phyloP scores from a whole-genome alignment of 2,888 invertebrate genomes.

The Sinhomidia bicolor region DNA sequence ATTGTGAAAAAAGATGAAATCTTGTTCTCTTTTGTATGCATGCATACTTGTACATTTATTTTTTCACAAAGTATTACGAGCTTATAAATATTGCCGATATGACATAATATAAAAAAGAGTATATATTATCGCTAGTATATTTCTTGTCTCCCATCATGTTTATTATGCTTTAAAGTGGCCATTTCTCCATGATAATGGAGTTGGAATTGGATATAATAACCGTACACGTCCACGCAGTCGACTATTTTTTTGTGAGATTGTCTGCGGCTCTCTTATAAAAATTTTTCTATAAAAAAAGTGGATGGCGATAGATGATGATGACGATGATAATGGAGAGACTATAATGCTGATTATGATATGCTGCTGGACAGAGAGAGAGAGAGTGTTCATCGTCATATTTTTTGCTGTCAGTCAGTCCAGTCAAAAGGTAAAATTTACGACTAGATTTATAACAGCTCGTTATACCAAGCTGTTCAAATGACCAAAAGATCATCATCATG shows the following conservation, averaged over 20 bases:
- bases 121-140: background rate
- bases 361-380: too few relatives aligned
- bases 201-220: conserved; percentile 61
- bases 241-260: conserved; percentile 29
- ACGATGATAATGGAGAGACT: background rate
- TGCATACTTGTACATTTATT: background rate
- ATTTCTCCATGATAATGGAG: conserved; percentile 59
- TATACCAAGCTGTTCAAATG: conserved; percentile 57
- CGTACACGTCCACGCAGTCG: conserved; percentile 10
- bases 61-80: conserved; percentile 29
- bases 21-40: conserved; percentile 24
- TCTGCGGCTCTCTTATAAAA: background rate
- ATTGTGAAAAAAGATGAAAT: conserved; percentile 4
- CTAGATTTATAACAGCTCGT: conserved; percentile 71
- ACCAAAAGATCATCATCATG: conserved; percentile 65
- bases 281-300: background rate
- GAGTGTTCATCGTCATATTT: conserved; percentile 43
- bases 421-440: conserved; percentile 61
- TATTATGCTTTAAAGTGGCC: conserved; percentile 50
- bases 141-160: conserved; percentile 52
- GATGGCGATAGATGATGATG: background rate
- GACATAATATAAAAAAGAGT: background rate
- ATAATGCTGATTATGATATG: conserved; percentile 11
- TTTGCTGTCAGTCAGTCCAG: conserved; percentile 59
- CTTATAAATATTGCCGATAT: background rate